These are phyloP conservation scores for Melanotaenia nigrans DNA, from an alignment of 2,797 vertebrate genomes.

Conservation along the genomic window DNA sequence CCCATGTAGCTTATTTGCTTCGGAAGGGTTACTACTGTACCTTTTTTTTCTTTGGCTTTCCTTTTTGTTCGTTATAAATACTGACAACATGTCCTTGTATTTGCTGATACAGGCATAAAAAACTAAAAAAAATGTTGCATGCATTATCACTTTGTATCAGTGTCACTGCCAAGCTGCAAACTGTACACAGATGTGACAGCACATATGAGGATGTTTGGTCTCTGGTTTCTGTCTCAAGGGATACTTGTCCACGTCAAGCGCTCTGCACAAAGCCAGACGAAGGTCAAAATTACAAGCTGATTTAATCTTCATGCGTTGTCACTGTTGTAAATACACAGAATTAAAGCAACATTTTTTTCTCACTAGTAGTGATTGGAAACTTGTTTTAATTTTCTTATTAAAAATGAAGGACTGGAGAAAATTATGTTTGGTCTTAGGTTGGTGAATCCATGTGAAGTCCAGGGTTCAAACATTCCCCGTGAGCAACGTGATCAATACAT, in stretches of 20 bases:
- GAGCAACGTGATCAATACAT: background rate
- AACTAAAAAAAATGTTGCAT: background rate
- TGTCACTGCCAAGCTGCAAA: slow-evolving; percentile 22
- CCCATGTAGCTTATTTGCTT: background rate
- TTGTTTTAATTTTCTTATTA: background rate
- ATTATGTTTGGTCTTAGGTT: background rate
- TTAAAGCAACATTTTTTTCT: background rate
- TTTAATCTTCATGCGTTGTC: background rate
- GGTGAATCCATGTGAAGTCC: background rate
- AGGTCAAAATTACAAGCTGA: slow-evolving; percentile 17
- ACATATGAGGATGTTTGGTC: slow-evolving; percentile 28
- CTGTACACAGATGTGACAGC: slow-evolving; percentile 24
- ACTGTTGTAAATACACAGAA: background rate
- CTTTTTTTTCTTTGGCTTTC: background rate
- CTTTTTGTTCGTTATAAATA: background rate
- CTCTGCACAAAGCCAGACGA: slow-evolving; percentile 17
- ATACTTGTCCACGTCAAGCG: slow-evolving; percentile 3
- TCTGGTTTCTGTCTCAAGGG: slow-evolving; percentile 43
- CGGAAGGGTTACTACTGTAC: background rate
- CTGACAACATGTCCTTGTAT: background rate
- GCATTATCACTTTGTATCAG: background rate
- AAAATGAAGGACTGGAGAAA: background rate
- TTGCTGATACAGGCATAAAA: background rate
- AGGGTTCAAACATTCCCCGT: background rate
- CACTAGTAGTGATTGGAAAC: background rate